A percentile compares a stretch with the other conserved stretches of the same genome.
Evolutionary conservation across 2,888 invertebrate genomes (phyloP).

Genomic region (Glaucopsyche alexis): DNA sequence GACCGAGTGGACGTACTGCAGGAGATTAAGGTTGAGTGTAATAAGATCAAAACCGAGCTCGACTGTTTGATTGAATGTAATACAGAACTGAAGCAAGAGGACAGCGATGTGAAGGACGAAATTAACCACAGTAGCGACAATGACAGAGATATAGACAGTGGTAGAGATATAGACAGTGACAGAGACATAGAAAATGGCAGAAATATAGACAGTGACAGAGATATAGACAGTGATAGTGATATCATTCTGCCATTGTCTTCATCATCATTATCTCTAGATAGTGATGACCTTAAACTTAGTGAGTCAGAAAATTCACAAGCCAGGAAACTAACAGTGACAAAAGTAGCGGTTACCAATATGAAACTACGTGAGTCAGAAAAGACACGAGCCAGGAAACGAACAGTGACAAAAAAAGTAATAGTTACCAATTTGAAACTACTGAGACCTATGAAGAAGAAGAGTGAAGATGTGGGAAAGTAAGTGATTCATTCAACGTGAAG

Average conservation of each 20-base stretch:
- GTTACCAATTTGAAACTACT: not conserved
- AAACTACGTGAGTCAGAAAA: not conserved
- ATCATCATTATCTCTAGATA: too few species aligned
- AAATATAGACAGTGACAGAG: too few species aligned
- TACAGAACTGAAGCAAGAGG: not conserved
- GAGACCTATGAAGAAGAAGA: not conserved
- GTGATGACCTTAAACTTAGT: not conserved
- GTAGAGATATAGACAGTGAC: not conserved
- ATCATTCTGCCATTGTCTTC: too few species aligned
- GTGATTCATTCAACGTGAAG: not conserved
- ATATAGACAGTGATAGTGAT: too few species aligned
- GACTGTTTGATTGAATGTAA: not conserved
- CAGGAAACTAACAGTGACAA: not conserved
- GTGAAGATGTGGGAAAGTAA: slow-evolving; percentile 16
- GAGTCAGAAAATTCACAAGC: not conserved
- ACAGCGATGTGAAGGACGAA: slow-evolving; percentile 8
- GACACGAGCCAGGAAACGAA: not conserved
- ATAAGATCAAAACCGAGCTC: not conserved
- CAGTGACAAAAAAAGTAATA: not conserved
- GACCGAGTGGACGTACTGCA: not conserved
- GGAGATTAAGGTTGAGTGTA: not conserved
- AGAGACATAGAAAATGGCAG: too few species aligned
- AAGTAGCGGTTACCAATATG: not conserved
- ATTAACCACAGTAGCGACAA: not conserved
- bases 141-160: not conserved